Evolutionary conservation across 2,113 vertebrate species (phyloP), one percentile per base, ranked within the genome.

Genomic region (Colossoma macropomum): DNA sequence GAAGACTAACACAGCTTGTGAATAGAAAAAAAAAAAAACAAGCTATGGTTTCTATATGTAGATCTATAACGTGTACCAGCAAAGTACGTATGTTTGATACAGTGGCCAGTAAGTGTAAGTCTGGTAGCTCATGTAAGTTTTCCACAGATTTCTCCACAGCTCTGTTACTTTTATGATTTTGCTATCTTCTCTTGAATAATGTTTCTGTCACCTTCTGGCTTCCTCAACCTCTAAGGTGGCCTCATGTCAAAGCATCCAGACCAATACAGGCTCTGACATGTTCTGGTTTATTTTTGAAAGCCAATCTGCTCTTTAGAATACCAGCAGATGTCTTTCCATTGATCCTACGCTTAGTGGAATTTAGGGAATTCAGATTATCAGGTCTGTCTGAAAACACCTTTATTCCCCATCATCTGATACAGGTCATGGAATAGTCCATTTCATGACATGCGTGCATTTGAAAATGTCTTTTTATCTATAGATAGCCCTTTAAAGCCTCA

Each of bases 181-280:
- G 28, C 2, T 38, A 15, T 69, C 30, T 66, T 66, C 15, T 5
- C 66, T 17, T 52, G 17, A 52, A 52, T 19, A 52, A 56, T 56
- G 21, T 11, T 17, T 69, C 21, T 69, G 70, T 73, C 72, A 19
- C 27, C 12, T 28, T 71, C 21, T 62, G 15, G 27, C 19, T 72
- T 75, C 32, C 77, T 66, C 25, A 79, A 10, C 27, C 21, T 68
- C 17, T 11, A 25, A 75, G 23, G 13, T 72, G 0, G 38, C 30
- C 21, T 68, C 25, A 1, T 83, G 75, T 50, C 65, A 66, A 72
- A 74, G 69, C 50, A 73, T 11, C 54, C 45, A 78, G 84, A 83
- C 71, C 62, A 45, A 54, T 38, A 85, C 90, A 88, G 32, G 89
- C 86, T 65, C 34, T 41, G 82, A 73, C 91, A 84, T 75, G 87